These are phyloP conservation scores for Coracias cyanogaster DNA, from an alignment of 2,797 vertebrate genomes.

Conservation along the genomic window DNA sequence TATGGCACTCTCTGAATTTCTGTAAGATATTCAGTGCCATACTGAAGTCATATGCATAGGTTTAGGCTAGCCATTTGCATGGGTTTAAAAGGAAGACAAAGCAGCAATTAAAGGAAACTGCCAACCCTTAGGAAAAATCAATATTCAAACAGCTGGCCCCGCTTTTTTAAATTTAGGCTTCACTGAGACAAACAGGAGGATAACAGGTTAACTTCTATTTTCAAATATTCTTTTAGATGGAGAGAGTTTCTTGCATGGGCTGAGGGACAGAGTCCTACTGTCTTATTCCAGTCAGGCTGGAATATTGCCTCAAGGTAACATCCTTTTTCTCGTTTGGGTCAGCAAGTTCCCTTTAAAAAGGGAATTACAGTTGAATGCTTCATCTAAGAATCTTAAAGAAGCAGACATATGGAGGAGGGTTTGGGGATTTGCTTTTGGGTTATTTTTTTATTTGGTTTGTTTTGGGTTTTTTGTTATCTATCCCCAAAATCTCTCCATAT, in stretches of 20 bases:
- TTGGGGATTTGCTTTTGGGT: fast-evolving
- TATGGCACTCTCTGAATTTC: neutral
- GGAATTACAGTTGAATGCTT: neutral
- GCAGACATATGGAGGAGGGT: neutral
- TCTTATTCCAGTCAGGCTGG: neutral
- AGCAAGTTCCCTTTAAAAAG: neutral
- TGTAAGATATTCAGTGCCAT: neutral
- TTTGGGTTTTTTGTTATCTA: neutral
- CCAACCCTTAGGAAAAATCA: neutral
- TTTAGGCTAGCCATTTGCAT: neutral
- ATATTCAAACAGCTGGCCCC: neutral
- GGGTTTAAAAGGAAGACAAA: neutral
- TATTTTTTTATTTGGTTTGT: neutral
- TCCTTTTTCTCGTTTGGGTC: neutral
- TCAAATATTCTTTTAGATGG: neutral
- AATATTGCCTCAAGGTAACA: slow-evolving; percentile 24
- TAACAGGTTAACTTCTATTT: neutral
- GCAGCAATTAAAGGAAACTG: neutral
- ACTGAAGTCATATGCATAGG: neutral
- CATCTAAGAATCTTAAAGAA: neutral
- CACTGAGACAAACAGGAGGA: neutral
- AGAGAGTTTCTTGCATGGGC: neutral
- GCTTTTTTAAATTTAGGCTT: neutral
- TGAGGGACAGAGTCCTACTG: neutral
- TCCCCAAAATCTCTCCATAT: neutral